A percentile compares a stretch with the other conserved stretches of the same genome.
Evolutionary conservation across 2,888 invertebrate species (phyloP).

Genomic region (Philaethria dido): DNA sequence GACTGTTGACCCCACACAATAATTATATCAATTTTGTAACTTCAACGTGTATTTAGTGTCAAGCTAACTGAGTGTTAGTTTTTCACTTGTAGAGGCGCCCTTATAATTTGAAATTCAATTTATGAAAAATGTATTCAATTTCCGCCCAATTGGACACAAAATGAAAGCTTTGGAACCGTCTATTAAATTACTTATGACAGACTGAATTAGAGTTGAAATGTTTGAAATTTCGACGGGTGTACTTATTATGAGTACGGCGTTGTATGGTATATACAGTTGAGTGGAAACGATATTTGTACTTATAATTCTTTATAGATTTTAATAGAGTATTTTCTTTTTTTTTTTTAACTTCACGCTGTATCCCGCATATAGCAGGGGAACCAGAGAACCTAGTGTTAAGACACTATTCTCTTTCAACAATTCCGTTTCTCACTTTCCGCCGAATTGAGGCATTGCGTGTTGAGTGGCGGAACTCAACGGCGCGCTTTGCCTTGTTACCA

Average conservation of each 20-base stretch:
- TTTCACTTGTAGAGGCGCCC: conserved; percentile 20
- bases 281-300: neutral
- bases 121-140: conserved; percentile 17
- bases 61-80: conserved; percentile 17
- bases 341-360: too few relatives aligned
- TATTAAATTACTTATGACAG: conserved; percentile 11
- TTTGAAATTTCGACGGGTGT: conserved; percentile 3
- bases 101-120: conserved; percentile 21
- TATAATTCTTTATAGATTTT: neutral
- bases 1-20: conserved; percentile 6
- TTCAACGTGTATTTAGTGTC: conserved; percentile 28
- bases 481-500: too few relatives aligned
- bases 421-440: too few relatives aligned
- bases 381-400: too few relatives aligned
- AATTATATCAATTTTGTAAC: conserved; percentile 18
- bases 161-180: conserved; percentile 16
- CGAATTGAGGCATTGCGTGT: too few relatives aligned
- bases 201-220: conserved; percentile 6
- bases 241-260: neutral
- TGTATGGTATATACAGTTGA: too few relatives aligned
- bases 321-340: too few relatives aligned
- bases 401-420: too few relatives aligned
- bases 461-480: too few relatives aligned
- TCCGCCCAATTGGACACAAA: conserved; percentile 2
- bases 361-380: too few relatives aligned